Conservation (phyloP, 2,113 vertebrate species). For the Neolamprologus tretocephalus region DNA sequence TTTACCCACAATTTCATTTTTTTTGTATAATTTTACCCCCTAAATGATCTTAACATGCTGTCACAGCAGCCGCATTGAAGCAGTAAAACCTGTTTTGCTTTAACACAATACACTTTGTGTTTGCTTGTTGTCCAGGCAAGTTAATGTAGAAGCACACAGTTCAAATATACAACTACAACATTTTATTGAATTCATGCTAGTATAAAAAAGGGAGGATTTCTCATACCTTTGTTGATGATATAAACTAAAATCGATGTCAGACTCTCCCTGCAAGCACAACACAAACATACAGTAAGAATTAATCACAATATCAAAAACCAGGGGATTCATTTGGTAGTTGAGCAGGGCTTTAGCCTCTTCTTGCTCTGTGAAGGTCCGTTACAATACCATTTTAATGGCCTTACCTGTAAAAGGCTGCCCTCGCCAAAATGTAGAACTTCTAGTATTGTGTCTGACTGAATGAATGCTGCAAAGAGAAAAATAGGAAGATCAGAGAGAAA, state of each 20-base stretch:
- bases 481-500: neutral
- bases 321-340: neutral
- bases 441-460: conserved; percentile 95
- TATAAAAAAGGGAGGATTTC: neutral
- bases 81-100: neutral
- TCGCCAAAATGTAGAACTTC: conserved; percentile 96
- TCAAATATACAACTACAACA: neutral
- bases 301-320: neutral
- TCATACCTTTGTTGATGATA: conserved; percentile 76
- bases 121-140: neutral
- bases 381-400: neutral
- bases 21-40: neutral
- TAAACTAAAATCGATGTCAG: conserved; percentile 73
- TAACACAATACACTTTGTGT: neutral
- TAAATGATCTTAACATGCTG: neutral
- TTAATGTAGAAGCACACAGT: neutral
- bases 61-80: neutral
- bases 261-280: conserved; percentile 62
- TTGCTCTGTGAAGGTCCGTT: neutral
- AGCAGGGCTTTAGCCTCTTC: neutral
- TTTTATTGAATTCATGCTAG: neutral
- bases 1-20: neutral
- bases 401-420: conserved; percentile 91
- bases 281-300: neutral
- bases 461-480: conserved; percentile 79